A percentile compares a stretch with the other conserved stretches of the same genome.
Conservation (phyloP, 92 coral and sea anemone genomes). For the Pocillopora grandis region DNA sequence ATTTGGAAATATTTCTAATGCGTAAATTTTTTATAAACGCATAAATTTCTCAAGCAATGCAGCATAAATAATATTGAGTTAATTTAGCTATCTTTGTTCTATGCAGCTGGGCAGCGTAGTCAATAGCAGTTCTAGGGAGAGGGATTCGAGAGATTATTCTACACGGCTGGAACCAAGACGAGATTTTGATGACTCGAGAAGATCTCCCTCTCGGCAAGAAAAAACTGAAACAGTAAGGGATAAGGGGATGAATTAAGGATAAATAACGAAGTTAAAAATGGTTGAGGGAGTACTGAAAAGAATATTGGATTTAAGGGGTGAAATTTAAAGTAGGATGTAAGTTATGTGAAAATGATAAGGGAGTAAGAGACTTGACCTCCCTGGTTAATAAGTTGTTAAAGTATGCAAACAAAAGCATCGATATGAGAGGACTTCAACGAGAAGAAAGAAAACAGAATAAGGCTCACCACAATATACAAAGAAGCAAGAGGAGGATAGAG, state of each 20-base stretch:
- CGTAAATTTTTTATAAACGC: no score
- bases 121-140: conserved; percentile 12
- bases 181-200: conserved; percentile 16
- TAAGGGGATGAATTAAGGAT: background rate
- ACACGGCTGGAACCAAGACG: conserved; percentile 26
- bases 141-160: background rate
- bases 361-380: no score
- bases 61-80: background rate
- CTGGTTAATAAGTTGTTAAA: no score
- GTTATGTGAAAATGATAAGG: no score
- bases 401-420: background rate
- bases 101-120: conserved; percentile 19
- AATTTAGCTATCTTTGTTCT: background rate
- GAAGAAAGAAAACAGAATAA: no score
- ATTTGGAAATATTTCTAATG: no score
- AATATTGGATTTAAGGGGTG: background rate
- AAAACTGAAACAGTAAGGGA: conserved; percentile 43
- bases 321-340: background rate
- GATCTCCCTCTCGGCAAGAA: conserved; percentile 19
- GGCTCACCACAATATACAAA: no score
- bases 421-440: no score
- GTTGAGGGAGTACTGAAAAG: background rate
- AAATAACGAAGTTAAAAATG: background rate
- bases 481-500: no score
- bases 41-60: no score